Evolutionary conservation across 2,797 vertebrate genomes (phyloP).

Genomic region (Argyrosomus regius): DNA sequence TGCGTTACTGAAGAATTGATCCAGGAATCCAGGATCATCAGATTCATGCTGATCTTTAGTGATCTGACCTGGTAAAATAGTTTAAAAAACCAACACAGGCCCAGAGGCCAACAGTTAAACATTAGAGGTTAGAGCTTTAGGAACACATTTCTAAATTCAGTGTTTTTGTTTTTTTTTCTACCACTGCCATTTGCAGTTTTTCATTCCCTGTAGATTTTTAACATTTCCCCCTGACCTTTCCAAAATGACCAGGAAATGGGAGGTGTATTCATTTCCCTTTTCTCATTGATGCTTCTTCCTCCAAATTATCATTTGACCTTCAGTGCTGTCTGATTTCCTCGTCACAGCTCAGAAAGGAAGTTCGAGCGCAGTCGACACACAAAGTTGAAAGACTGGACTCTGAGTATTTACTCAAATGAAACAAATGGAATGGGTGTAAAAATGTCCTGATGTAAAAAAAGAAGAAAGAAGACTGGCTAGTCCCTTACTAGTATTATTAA

Average conservation of each 20-base stretch:
- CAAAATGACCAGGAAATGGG: conserved; percentile 76
- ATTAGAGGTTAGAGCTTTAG: conserved; percentile 19
- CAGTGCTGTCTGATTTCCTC: conserved; percentile 59
- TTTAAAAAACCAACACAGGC: conserved; percentile 1
- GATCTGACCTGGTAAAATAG: conserved; percentile 8
- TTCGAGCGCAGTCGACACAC: conserved; percentile 45
- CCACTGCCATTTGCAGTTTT: conserved; percentile 49
- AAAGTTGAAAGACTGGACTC: conserved; percentile 38
- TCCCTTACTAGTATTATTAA: not conserved
- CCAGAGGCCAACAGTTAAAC: not conserved
- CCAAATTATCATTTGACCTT: conserved; percentile 85
- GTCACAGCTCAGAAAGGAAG: conserved; percentile 50
- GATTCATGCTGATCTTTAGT: not conserved
- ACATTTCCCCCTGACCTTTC: conserved; percentile 78
- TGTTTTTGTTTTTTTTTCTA: conserved; percentile 5
- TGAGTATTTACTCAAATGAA: not conserved
- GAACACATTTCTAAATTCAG: conserved; percentile 32
- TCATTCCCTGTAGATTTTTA: conserved; percentile 65
- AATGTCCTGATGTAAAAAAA: not conserved
- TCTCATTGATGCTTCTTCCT: conserved; percentile 70
- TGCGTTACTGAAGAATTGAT: not conserved
- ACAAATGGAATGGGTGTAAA: not conserved
- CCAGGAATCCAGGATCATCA: not conserved
- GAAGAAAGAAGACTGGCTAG: not conserved
- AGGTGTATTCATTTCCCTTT: conserved; percentile 74